Base-by-base conservation (phyloP, 1,140 invertebrate species). In the Caenorhabditis remanei region DNA sequence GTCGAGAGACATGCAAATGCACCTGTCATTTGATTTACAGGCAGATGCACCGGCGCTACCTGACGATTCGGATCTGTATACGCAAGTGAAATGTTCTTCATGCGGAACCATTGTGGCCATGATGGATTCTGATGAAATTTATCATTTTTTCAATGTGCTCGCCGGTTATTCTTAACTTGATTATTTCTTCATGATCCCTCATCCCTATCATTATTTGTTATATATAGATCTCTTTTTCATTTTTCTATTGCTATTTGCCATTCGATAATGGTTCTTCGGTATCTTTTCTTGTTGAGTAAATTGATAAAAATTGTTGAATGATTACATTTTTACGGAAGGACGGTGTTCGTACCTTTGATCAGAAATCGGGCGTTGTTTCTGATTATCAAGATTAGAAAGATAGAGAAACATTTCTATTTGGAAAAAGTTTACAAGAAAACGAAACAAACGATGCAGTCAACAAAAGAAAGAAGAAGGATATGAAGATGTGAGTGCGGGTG, bases 61-160 rank as follows among this genome's bases (percentile, higher is more conserved):
- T 24, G 88, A 87, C 13, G 86, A 85, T 67, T 41, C 46, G 13
- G 94, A 95, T 43, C 86, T 91, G 11, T 95, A 94, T 88, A 92
- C 94, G 91, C 94, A 95, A 50, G 95, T 95, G 2, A 92, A 92
- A 56, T 95, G 95, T 93, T 90, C 88, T 56, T 92, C 94, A 40
- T 95, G 95, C 91, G 93, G 93, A 46, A 95, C 95, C 5, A 93
- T 95, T 89, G 94, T 95, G 24, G 95, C 93, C 21, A 94, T 95
- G 6, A 94, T 93, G 93, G 95, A 95, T 91, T 90, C 90, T 41
- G 94, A 95, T 58, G 95, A 95, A 93, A 93, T 95, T 11, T 95
- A 94, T 92, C 95, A 95, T 90, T 95, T 95, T 92, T 95, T 95
- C 89, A 95, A 95, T 93, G 94, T 95, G 40, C 88, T 95, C n/a